Percentiles rank a stretch among this genome's conserved stretches.
These are phyloP conservation scores for Tenodera sinensis DNA, from an alignment of 2,888 invertebrate genomes.

Conservation along the genomic window DNA sequence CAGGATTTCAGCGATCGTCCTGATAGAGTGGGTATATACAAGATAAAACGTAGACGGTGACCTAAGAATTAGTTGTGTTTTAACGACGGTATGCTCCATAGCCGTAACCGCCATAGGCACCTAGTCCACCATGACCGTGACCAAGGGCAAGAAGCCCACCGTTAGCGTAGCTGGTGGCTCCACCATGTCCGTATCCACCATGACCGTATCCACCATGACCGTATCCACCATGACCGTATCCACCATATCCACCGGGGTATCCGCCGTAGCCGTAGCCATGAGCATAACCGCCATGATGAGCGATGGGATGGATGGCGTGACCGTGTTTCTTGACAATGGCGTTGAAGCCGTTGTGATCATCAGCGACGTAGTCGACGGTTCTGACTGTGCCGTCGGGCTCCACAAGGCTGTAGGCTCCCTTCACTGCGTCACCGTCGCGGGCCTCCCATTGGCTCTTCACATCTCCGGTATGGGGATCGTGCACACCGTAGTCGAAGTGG, in stretches of 20 bases:
- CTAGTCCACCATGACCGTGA: neutral
- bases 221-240: neutral
- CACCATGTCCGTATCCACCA: neutral
- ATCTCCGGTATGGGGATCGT: neutral
- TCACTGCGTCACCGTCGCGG: neutral
- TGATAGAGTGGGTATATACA: neutral
- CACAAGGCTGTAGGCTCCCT: neutral
- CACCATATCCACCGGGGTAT: neutral
- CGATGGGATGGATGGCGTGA: conserved; percentile 29
- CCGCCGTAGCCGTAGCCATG: neutral
- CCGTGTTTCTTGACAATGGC: conserved; percentile 36
- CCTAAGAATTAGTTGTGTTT: neutral
- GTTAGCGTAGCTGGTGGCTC: neutral
- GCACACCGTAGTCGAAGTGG: neutral
- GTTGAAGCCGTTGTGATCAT: conserved; percentile 36
- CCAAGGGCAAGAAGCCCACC: neutral
- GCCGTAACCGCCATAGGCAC: neutral
- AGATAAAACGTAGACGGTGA: neutral
- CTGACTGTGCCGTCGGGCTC: neutral
- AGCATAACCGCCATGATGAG: neutral
- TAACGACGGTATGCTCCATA: neutral
- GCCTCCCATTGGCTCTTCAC: neutral
- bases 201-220: neutral
- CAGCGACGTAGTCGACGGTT: conserved; percentile 37
- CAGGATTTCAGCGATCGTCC: neutral